Conservation (phyloP, 2,113 vertebrate species). For the Bos taurus region ARS-UCD2.0 NC_037356.1:10280501-10281000, state of each 20-base stretch:
- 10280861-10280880: background rate
- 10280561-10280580: background rate
- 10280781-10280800: background rate
- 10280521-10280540: background rate
- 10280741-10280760: background rate
- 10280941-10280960: background rate
- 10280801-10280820: background rate
- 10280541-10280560: background rate
- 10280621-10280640: background rate
- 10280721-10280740: background rate
- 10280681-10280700: background rate
- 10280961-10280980: background rate
- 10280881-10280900: background rate
- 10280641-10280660: background rate
- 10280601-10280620: background rate
- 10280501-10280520: background rate
- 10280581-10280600: background rate
- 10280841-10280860: background rate
- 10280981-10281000: background rate
- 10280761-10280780: background rate
- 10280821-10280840: background rate
- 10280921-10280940: background rate
- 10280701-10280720: background rate
- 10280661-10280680: background rate
- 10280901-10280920: background rate